Base-by-base conservation (phyloP, 64 coral and sea anemone species). In the Montipora cactus region DNA sequence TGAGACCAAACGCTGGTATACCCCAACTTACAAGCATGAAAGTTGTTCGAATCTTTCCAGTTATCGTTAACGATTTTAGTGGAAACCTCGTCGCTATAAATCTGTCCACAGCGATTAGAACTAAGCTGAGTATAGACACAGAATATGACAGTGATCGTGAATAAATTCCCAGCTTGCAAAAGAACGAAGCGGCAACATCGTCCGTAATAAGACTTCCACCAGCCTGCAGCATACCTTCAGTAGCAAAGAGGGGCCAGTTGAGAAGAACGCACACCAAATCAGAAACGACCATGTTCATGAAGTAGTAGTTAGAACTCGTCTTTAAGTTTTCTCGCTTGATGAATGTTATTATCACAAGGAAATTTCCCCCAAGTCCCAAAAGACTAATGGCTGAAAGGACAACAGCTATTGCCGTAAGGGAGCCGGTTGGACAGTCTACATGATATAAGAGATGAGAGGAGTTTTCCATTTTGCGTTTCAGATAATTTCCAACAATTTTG, bases 131-230 rank as follows among this genome's bases (percentile, higher is more conserved):
- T 44, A 81, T 81, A 44, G 79, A 81, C 20, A 81, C 79, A 9
- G 25, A 51, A 10, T 81, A 81, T 10, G 55, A 59, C 1, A 81
- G 5, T 28, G 79, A 52, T 61, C 52, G 7, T 0, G 55, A 59
- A 61, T 81, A 81, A 81, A 81, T 81, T 44, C 79, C 79, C 11
- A 81, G 55, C 53, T 81, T 81, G 22, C 79, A 81, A 62, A 44
- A 44, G 3, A 81, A 81, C 13, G 55, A 20, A 37, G 79, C 79
- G 79, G 52, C 2, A 14, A 13, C 11, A 59, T 9, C 21, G 4
- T 16, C 8, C 0, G 79, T 20, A 61, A 62, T 20, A 61, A 62
- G 55, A 13, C 55, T 81, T 62, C 79, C 79, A 6, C 79, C 79
- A 81, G 55, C 20, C 44, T 81, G 52, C 21, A 81, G 59, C 79